Base-by-base conservation (phyloP, 2,113 vertebrate genomes). In the Ictalurus furcatus region DNA sequence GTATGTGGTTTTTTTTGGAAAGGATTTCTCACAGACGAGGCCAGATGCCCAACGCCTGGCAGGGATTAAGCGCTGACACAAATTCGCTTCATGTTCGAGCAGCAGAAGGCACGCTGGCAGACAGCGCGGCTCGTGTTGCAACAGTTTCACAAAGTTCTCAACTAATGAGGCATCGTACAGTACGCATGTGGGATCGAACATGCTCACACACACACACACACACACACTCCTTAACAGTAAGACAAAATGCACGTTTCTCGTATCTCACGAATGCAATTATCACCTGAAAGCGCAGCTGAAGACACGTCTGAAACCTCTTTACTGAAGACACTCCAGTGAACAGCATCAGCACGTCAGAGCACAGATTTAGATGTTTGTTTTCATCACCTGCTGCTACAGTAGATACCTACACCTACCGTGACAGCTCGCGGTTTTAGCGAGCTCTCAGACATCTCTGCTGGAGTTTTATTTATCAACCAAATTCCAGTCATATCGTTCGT, bases 61-160 rank as follows among this genome's bases (percentile, higher is more conserved):
- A 54, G 56, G 23, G 40, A 80, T 63, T 82, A 79, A 87, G 84
- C 52, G 78, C 87, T 56, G n/a, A 86, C 89, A 89, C 71, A 90
- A 90, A 84, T 71, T 86, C 71, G 16, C 87, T 79, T 91, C 84
- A 90, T 87, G 90, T 85, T 74, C 80, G 63, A 91, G 87, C 78
- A 87, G 87, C 67, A 87, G 86, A 79, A 84, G 84, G 58, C 89
- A 65, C 37, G 78, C 82, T 87, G 84, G 84, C 90, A 86, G 69
- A 78, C 87, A 79, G 61, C 71, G 67, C 56, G 54, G 16, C 8
- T 89, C 52, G 48, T 87, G 67, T 85, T 74, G 80, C 34, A 74
- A 71, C n/a, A 37, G 52, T 76, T 87, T 91, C 40, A 81, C 73
- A 89, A 87, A 85, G 73, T 89, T 87, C 88, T 87, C 82, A 52